Evolutionary conservation across 2,888 invertebrate genomes (phyloP).

Genomic region (Scelioninae gen. 1): DNA sequence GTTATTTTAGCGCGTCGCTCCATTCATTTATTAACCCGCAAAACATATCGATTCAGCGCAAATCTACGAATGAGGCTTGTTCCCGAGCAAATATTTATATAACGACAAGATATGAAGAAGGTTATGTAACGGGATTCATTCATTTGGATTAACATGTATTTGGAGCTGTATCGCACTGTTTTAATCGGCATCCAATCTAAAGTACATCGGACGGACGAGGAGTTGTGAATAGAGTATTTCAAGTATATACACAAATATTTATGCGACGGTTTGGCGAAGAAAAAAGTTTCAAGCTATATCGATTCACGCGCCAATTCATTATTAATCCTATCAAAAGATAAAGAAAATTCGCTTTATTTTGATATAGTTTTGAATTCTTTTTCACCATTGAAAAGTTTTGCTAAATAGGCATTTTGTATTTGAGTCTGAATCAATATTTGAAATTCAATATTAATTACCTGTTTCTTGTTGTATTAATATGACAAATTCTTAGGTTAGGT

Average conservation of each 20-base stretch:
- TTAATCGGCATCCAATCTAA: conserved; percentile 22
- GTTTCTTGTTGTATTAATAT: too few relatives aligned
- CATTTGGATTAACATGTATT: conserved; percentile 40
- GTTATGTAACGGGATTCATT: conserved; percentile 53
- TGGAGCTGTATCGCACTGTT: conserved; percentile 20
- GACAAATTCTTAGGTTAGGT: too few relatives aligned
- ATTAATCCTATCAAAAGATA: too few relatives aligned
- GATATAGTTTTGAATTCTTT: too few relatives aligned
- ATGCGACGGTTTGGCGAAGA: neutral
- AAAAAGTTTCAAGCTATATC: too few relatives aligned
- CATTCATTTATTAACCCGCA: conserved; percentile 37
- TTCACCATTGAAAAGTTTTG: too few relatives aligned
- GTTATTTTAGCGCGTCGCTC: conserved; percentile 23
- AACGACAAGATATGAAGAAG: conserved; percentile 28
- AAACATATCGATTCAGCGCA: conserved; percentile 32
- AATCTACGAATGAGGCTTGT: conserved; percentile 21
- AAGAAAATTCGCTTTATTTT: too few relatives aligned
- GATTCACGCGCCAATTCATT: too few relatives aligned
- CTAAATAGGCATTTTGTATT: too few relatives aligned
- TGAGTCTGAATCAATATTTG: too few relatives aligned
- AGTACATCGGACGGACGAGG: conserved; percentile 14
- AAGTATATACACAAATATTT: conserved; percentile 12
- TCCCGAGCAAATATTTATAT: conserved; percentile 43
- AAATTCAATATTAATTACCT: too few relatives aligned
- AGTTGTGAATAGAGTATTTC: conserved; percentile 18